Evolutionary conservation across 2,797 vertebrate genomes (phyloP), one percentile per base, ranked within the genome.

Genomic region (Gadopsis marmoratus): DNA sequence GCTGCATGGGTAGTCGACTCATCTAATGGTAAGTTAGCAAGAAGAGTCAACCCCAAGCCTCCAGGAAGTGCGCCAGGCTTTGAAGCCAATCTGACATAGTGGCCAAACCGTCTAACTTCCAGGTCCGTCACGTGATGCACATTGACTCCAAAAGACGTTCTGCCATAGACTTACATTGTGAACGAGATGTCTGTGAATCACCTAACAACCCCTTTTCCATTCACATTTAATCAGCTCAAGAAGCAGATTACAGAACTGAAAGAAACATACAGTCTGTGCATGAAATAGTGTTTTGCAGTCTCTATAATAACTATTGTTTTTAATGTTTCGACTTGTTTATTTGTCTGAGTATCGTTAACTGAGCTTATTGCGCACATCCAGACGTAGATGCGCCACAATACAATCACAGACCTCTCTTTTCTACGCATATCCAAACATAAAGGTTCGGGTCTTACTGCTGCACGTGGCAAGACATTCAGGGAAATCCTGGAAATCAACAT

Each of bases 401-500:
- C 23, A 65, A 37, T 5, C 26, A 35, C 31, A 68, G 43, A 39
- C 21, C 16, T 53, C 51, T 26, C 5, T 51, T 61, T 65, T 55
- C 48, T 33, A 12, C 65, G 65, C 55, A 45, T 48, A 29, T 47
- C 0, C 1, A 66, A 59, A 26, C 21, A 8, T 55, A 16, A 26
- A 74, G 26, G 55, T 58, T 69, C 12, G 26, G 13, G 35, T 19
- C 14, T 50, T 51, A 51, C 43, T 79, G n/a, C 7, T 37, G 33
- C 17, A 21, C 3, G 1, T 41, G 35, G 56, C 53, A 47, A 12
- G 4, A 13, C 51, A 39, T 39, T 33, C 29, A 55, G 54, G 23
- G 8, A 70, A 53, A 23, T n/a, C 14, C 0, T 68, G 61, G 43
- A 75, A 74, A 70, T 70, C 45, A 64, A 37, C 29, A 13, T 33